Evolutionary conservation across 2,888 invertebrate genomes (phyloP), one percentile per base, ranked within the genome.

Genomic region (Rhimphoctona megacephalus): DNA sequence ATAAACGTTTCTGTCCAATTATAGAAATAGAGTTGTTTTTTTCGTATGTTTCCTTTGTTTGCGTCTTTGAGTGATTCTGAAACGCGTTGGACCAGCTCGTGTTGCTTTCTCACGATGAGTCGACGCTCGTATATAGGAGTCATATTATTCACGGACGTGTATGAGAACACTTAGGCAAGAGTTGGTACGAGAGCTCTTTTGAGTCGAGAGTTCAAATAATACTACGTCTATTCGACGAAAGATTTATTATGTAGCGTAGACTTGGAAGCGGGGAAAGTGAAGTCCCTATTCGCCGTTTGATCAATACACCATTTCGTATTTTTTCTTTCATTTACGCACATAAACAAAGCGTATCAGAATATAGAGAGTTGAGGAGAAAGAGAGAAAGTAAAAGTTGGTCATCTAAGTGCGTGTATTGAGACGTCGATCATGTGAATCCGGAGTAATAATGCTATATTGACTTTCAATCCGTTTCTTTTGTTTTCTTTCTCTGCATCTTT

Each of bases 351-450:
- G 43, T 67, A 57, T 74, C 76, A 54, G 74, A 67, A 70, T 25
- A 66, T 67, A 72, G 76, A 81, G 57, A 30, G 33, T 19, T 17
- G 70, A 74, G 39, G 54, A 52, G 72, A 78, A 87, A 89, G 90
- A 90, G 91, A 91, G 92, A 92, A 93, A 93, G 93, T 93, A 91
- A 92, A 91, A 91, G 92, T 89, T 88, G 89, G 78, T 88, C 89
- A 90, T 88, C 89, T 88, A 83, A 84, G 81, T 81, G 83, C 67
- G 33, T 66, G 36, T 77, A 52, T 64, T 72, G 61, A 39, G 67
- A n/a, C 9, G 43, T 66, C 70, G 33, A 66, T 80, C 46, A 70
- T 46, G 54, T 39, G 78, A 78, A 80, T 67, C 77, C 64, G 57
- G 78, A 39, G 73, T 76, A 78, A 64, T 67, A 77, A 77, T 66